A percentile compares a stretch with the other conserved stretches of the same genome.
phyloP scores from a whole-genome alignment of 2,113 vertebrate genomes.

The Gambusia holbrooki region DNA sequence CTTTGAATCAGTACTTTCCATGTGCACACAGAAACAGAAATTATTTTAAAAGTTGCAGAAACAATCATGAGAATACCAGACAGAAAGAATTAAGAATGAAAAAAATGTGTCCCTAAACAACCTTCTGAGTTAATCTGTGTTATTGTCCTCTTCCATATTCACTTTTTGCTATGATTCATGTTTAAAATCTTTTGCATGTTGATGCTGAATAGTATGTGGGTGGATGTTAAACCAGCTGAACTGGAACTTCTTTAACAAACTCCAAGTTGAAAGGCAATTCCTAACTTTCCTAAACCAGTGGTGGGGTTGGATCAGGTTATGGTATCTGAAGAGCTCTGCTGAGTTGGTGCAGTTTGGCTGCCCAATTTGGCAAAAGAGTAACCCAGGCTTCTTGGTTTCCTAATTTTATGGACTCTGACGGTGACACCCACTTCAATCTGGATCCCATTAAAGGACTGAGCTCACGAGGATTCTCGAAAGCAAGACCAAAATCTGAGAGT shows the following conservation, averaged over 20 bases:
- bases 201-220: slow-evolving; percentile 9
- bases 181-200: slow-evolving; percentile 2
- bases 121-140: background rate
- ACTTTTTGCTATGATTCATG: background rate
- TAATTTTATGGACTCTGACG: slow-evolving; percentile 76
- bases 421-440: slow-evolving; percentile 84
- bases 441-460: slow-evolving; percentile 84
- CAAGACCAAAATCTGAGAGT: slow-evolving; percentile 31
- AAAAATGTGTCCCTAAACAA: background rate
- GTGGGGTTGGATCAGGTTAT: slow-evolving; percentile 40
- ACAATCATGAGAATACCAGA: background rate
- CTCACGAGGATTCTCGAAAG: slow-evolving; percentile 76
- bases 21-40: background rate
- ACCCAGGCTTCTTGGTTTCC: slow-evolving; percentile 44
- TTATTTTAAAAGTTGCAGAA: background rate
- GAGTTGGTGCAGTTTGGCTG: slow-evolving; percentile 53
- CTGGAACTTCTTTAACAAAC: background rate
- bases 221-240: background rate
- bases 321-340: slow-evolving; percentile 50
- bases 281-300: slow-evolving; percentile 10
- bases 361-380: slow-evolving; percentile 64
- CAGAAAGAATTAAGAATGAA: background rate
- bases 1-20: slow-evolving; percentile 4
- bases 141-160: background rate
- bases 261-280: slow-evolving; percentile 4